Evolutionary conservation across 2,113 vertebrate genomes (phyloP), one percentile per base, ranked within the genome.

Genomic region (Pitta sordida): DNA sequence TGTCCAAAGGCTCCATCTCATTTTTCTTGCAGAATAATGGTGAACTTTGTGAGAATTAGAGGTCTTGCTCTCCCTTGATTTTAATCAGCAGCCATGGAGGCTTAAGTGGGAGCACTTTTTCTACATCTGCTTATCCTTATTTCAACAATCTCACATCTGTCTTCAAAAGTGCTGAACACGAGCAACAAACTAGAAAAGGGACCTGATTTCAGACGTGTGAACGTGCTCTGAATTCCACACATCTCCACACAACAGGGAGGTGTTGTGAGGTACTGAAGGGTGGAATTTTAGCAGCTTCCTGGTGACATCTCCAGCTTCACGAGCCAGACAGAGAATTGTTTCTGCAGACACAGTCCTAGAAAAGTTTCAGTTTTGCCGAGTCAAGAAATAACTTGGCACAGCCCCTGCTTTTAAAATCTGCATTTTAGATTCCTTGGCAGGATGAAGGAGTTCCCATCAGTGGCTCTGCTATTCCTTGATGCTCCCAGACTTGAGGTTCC

Each of bases 231-330:
- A 64, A 18, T 60, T 46, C n/a, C 65, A 15, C 39, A 11, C 9
- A 3, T 34, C 58, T 29, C 39, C 15, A 3, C 17, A 3, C 23
- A 8, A 3, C 17, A 32, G 48, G 63, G 48, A 52, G 51, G 14
- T 32, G 15, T 41, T 12, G 1, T 19, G 7, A 11, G 32, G 22
- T 75, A 3, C 3, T 3, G 1, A n/a, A 7, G 41, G 10, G 12
- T 44, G 4, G 21, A 9, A 11, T 60, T 75, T 29, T 19, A 67
- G 75, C 36, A 58, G 53, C 16, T 62, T 49, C 19, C 16, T 1
- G 3, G 19, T 30, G 21, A 14, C 29, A 22, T 39, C 44, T 53
- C 4, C 44, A 26, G n/a, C 24, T 62, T 11, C 20, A 2, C 10
- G 32, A 39, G 14, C 51, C 48, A 41, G 41, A 11, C 16, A 37